A percentile compares a stretch with the other conserved stretches of the same genome.
phyloP scores from a whole-genome alignment of 2,113 vertebrate species.

The Percina caprodes region DNA sequence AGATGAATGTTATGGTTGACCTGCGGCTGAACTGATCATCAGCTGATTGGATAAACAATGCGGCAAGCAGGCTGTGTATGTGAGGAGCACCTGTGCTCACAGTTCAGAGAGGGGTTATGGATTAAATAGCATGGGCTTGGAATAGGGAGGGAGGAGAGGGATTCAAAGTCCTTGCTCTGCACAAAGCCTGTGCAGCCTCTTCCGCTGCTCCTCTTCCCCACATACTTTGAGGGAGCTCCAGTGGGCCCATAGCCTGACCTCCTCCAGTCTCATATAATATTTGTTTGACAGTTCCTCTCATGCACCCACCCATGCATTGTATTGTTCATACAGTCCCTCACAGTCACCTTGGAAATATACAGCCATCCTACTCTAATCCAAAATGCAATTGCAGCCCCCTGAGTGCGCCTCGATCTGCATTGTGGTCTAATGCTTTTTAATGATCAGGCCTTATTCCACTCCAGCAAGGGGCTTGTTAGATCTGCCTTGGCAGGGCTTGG shows the following conservation, averaged over 20 bases:
- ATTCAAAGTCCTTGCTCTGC: slow-evolving; percentile 58
- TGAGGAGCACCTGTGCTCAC: slow-evolving; percentile 67
- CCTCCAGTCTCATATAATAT: slow-evolving; percentile 47
- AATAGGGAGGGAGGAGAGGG: slow-evolving; percentile 37
- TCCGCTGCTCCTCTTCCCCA: slow-evolving; percentile 47
- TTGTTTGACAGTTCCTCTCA: slow-evolving; percentile 37
- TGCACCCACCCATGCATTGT: slow-evolving; percentile 1
- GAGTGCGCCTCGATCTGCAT: slow-evolving; percentile 62
- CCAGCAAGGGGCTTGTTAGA: slow-evolving; percentile 70
- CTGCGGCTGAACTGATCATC: slow-evolving; percentile 64
- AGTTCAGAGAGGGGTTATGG: slow-evolving; percentile 64
- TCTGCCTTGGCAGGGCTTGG: slow-evolving; percentile 73
- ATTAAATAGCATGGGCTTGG: slow-evolving; percentile 61
- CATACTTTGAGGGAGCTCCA: slow-evolving; percentile 61
- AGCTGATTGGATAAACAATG: slow-evolving; percentile 73
- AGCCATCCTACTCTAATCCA: slow-evolving; percentile 14
- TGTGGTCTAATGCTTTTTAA: slow-evolving; percentile 74
- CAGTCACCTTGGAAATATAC: slow-evolving; percentile 46
- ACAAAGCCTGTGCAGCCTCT: slow-evolving; percentile 52
- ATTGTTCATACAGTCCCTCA: slow-evolving; percentile 23
- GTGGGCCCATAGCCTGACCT: slow-evolving; percentile 53
- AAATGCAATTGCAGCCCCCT: slow-evolving; percentile 37
- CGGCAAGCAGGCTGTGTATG: slow-evolving; percentile 29
- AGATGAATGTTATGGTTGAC: slow-evolving; percentile 55
- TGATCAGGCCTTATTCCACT: slow-evolving; percentile 74